Evolutionary conservation across 1,140 invertebrate species (phyloP).

Genomic region (Papilio dardanus): DNA sequence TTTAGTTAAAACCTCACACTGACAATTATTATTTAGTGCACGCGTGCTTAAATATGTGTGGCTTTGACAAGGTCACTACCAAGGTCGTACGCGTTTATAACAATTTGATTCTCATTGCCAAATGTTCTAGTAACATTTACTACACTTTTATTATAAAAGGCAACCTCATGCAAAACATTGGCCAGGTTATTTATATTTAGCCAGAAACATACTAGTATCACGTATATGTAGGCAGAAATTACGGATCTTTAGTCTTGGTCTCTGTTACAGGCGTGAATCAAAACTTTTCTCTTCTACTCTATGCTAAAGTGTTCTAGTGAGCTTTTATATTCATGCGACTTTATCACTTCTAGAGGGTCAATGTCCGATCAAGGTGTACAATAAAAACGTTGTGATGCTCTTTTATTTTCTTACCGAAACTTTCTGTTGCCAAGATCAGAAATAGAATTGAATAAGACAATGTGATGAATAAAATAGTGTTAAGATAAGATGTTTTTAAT

Average conservation of each 20-base stretch:
- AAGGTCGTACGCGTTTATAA: conserved; percentile 2
- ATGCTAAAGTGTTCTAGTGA: too few relatives aligned
- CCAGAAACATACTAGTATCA: too few relatives aligned
- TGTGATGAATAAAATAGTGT: neutral
- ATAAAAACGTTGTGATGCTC: neutral
- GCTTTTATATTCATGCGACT: neutral
- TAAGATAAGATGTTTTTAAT: too few relatives aligned
- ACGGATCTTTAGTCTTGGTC: too few relatives aligned
- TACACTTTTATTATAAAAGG: neutral
- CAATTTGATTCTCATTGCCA: neutral
- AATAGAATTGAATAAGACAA: conserved; percentile 11
- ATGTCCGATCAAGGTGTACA: neutral
- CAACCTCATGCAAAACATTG: too few relatives aligned
- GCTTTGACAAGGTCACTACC: conserved; percentile 24
- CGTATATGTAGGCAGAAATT: too few relatives aligned
- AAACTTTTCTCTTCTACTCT: too few relatives aligned
- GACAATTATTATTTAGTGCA: neutral
- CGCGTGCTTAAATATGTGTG: neutral
- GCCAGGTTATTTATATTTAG: too few relatives aligned
- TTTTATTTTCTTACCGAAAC: neutral
- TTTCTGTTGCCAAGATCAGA: conserved; percentile 7
- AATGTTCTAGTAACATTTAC: neutral
- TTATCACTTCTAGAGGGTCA: neutral
- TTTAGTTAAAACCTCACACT: neutral
- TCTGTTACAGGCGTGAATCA: too few relatives aligned